phyloP scores from a whole-genome alignment of 2,888 invertebrate genomes.

The Morpho deidamia region DNA sequence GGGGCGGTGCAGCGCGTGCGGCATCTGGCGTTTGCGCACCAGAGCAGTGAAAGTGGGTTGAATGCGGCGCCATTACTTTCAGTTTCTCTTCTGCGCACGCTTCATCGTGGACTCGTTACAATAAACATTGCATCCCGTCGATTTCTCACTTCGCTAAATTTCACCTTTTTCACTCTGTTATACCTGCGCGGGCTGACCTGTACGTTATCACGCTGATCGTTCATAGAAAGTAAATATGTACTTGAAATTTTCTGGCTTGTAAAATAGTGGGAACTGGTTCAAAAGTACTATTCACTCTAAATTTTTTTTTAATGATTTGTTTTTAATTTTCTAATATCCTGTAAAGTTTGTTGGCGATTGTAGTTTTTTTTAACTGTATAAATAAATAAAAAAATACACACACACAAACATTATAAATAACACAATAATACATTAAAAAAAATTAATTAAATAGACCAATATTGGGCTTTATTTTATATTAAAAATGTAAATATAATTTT shows the following conservation, averaged over 20 bases:
- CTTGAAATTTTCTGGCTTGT: not conserved
- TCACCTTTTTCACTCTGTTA: constrained; percentile 72
- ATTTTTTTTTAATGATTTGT: too few species aligned
- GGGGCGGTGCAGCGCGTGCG: constrained; percentile 8
- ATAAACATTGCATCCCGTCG: constrained; percentile 76
- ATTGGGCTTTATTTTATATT: too few species aligned
- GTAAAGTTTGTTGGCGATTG: too few species aligned
- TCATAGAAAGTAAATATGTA: constrained; percentile 55
- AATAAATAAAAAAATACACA: too few species aligned
- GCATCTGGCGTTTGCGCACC: constrained; percentile 27
- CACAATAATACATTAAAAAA: too few species aligned
- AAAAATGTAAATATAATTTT: too few species aligned
- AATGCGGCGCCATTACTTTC: constrained; percentile 74
- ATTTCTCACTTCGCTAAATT: constrained; percentile 76
- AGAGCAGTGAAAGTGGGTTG: constrained; percentile 76
- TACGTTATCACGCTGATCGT: constrained; percentile 35
- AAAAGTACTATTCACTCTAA: too few species aligned
- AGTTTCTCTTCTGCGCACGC: constrained; percentile 72
- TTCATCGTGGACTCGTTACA: constrained; percentile 70
- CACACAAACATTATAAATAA: too few species aligned
- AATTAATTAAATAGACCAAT: too few species aligned
- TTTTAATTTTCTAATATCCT: too few species aligned
- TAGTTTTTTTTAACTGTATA: too few species aligned
- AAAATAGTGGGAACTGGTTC: too few species aligned
- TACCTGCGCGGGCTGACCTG: constrained; percentile 55